Evolutionary conservation across 2,888 invertebrate species (phyloP).

Genomic region (Drosophila mulleri): DNA sequence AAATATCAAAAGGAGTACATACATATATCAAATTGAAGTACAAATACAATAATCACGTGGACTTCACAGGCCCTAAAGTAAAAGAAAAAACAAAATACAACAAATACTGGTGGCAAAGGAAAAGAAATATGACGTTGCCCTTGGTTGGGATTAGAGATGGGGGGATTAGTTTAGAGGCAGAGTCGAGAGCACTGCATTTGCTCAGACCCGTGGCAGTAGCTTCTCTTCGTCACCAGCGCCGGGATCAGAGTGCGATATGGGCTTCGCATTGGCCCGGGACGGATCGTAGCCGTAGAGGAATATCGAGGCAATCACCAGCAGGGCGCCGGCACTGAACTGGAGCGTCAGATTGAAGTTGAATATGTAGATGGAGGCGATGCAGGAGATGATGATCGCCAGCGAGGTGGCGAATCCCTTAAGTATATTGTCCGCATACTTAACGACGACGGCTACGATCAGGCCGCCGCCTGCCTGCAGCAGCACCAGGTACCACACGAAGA

Average conservation of each 20-base stretch:
- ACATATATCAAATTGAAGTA: constrained; percentile 45
- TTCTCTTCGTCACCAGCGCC: constrained; percentile 73
- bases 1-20: constrained; percentile 44
- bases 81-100: neutral
- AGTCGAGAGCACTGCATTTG: neutral
- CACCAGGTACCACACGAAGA: constrained; percentile 95
- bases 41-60: constrained; percentile 45
- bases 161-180: no score
- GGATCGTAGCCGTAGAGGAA: constrained; percentile 96
- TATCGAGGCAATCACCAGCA: constrained; percentile 96
- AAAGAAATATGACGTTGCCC: constrained; percentile 9
- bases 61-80: constrained; percentile 9
- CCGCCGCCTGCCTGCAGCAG: constrained; percentile 97
- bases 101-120: constrained; percentile 43
- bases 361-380: constrained; percentile 95
- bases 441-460: constrained; percentile 98
- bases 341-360: constrained; percentile 94
- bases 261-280: constrained; percentile 71
- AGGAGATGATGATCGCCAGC: constrained; percentile 97
- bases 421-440: constrained; percentile 99
- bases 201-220: constrained; percentile 75
- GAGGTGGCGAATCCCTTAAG: constrained; percentile 99
- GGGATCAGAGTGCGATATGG: constrained; percentile 5
- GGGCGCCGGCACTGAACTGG: constrained; percentile 94
- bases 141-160: neutral